Evolutionary conservation across 2,113 vertebrate genomes (phyloP), one percentile per base, ranked within the genome.

Genomic region (Dendrocopos noguchii): DNA sequence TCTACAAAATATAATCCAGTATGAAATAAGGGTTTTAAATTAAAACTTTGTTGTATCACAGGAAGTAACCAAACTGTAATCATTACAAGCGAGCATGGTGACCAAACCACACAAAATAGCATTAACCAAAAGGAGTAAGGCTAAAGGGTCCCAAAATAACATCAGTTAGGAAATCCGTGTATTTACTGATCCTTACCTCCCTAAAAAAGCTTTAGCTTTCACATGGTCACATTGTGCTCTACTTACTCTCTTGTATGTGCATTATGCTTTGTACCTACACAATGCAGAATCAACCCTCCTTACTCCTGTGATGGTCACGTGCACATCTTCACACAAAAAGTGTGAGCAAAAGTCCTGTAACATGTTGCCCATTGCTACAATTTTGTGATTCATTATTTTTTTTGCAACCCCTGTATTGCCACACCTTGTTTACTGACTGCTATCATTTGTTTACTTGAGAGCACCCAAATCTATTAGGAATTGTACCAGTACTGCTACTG

Each of bases 391-490:
- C 20, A 73, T 73, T 20, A 4, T 66, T 13, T 17, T 56, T 56
- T 33, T 74, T 39, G 19, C 12, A 56, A 52, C 4, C 73, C 6
- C 22, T 33, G 18, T 15, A n/a, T 27, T 47, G 52, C 11, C 70
- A 87, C 84, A 81, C 22, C 31, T 63, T 31, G 3, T 31, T 90
- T 76, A 86, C 21, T 91, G 55, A 88, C 27, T 15, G 16, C 22
- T 27, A 71, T 24, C 0, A 7, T 6, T 63, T 90, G 5, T 10
- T 31, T 28, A 27, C 53, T 80, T 79, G 15, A 68, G 34, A 44
- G 42, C 24, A 70, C 18, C 84, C 44, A 65, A 61, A 83, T 84
- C 60, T 95, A 91, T 63, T 46, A 8, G 12, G 50, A 90, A 56
- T 27, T 19, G 6, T 25, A 36, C 20, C 15, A 44, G 10, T 36